Evolutionary conservation across 2,888 invertebrate species (phyloP).

Genomic region (Drosophila antonietae): DNA sequence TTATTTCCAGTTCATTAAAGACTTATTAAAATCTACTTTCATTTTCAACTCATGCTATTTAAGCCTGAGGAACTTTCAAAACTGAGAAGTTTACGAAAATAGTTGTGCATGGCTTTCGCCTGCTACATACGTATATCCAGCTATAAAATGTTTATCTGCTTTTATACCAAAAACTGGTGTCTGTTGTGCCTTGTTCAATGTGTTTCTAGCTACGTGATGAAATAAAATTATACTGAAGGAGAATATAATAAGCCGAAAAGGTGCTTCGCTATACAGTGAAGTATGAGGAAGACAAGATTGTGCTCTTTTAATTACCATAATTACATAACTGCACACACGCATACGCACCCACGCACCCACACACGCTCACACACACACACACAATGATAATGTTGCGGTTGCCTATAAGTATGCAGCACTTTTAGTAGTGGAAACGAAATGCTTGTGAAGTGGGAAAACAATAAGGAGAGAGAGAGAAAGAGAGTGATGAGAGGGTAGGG

Average conservation of each 20-base stretch:
- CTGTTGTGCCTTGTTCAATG: background rate
- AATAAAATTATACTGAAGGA: slow-evolving; percentile 20
- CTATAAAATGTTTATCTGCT: slow-evolving; percentile 4
- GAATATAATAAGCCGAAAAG: slow-evolving; percentile 37
- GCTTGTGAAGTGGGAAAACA: background rate
- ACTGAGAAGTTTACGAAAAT: background rate
- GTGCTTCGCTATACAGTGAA: too few relatives aligned
- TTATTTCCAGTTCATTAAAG: too few relatives aligned
- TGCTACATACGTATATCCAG: background rate
- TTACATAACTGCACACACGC: slow-evolving; percentile 70
- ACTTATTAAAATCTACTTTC: background rate
- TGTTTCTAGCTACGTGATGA: slow-evolving; percentile 5
- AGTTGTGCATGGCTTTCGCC: background rate
- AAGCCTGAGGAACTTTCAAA: background rate
- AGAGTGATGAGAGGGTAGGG: background rate
- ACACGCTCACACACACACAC: slow-evolving; percentile 22
- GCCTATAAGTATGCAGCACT: slow-evolving; percentile 75
- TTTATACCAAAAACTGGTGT: background rate
- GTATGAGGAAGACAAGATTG: slow-evolving; percentile 47
- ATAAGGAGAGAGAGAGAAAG: background rate
- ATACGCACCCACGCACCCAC: slow-evolving; percentile 5
- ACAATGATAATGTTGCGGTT: slow-evolving; percentile 53
- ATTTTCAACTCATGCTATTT: background rate
- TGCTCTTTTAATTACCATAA: slow-evolving; percentile 77
- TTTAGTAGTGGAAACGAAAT: slow-evolving; percentile 19